These are phyloP conservation scores for Polietes domitor DNA, from an alignment of 2,888 invertebrate species.

Conservation along the genomic window DNA sequence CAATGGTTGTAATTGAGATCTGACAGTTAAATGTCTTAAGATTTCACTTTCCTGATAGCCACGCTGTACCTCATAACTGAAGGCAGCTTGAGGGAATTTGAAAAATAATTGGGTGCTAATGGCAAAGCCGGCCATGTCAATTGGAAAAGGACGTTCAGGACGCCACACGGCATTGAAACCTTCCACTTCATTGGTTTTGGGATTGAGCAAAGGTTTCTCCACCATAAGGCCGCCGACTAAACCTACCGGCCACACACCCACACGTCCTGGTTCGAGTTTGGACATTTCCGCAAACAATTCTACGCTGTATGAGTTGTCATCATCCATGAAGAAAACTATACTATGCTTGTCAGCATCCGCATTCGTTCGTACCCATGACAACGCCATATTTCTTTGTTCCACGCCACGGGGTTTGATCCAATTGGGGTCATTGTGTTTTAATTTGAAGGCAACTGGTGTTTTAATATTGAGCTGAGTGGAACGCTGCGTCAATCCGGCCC, in stretches of 20 bases:
- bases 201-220: slow-evolving; percentile 91
- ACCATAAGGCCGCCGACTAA: slow-evolving; percentile 97
- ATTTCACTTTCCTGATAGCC: slow-evolving; percentile 96
- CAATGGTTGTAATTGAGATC: slow-evolving; percentile 92
- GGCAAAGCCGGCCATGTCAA: slow-evolving; percentile 99
- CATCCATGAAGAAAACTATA: slow-evolving; percentile 97
- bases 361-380: slow-evolving; percentile 86
- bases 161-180: slow-evolving; percentile 90
- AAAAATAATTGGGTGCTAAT: slow-evolving; percentile 90
- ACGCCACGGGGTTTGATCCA: slow-evolving; percentile 94
- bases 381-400: slow-evolving; percentile 92
- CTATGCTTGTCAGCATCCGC: slow-evolving; percentile 82
- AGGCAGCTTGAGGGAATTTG: slow-evolving; percentile 87
- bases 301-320: slow-evolving; percentile 96
- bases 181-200: slow-evolving; percentile 82
- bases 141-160: slow-evolving; percentile 94
- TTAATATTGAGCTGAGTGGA: slow-evolving; percentile 85
- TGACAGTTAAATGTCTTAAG: slow-evolving; percentile 86
- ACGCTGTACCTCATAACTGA: slow-evolving; percentile 91
- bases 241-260: slow-evolving; percentile 97
- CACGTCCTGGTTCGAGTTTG: slow-evolving; percentile 85
- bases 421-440: slow-evolving; percentile 85
- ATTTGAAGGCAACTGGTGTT: slow-evolving; percentile 87
- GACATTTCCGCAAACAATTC: slow-evolving; percentile 95
- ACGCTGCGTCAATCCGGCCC: slow-evolving; percentile 76